phyloP scores from a whole-genome alignment of 1,140 invertebrate genomes.

The Rhagoletis pomonella region DNA sequence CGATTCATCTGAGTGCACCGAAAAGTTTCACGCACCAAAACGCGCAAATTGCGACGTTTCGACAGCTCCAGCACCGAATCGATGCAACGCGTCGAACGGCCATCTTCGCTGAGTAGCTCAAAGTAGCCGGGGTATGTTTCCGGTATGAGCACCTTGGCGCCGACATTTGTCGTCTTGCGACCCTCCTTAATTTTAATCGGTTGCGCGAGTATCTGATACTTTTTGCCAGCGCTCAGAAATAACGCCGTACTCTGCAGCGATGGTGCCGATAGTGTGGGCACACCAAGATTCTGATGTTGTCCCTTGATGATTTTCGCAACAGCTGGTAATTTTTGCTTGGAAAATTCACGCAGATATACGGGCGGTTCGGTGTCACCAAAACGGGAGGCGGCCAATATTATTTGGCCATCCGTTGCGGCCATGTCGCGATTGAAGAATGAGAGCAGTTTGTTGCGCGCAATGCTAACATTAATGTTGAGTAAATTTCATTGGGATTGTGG shows the following conservation, averaged over 20 bases:
- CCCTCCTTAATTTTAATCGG: constrained; percentile 94
- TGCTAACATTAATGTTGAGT: constrained; percentile 73
- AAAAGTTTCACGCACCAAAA: constrained; percentile 87
- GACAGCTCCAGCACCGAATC: constrained; percentile 90
- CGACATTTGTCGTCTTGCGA: constrained; percentile 80
- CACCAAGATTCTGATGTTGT: constrained; percentile 91
- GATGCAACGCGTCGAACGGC: constrained; percentile 90
- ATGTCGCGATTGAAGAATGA: constrained; percentile 76
- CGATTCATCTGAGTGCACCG: constrained; percentile 78
- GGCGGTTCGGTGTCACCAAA: constrained; percentile 83
- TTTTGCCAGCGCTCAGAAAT: constrained; percentile 87
- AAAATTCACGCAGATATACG: constrained; percentile 76
- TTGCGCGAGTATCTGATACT: constrained; percentile 90
- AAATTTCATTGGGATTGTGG: constrained; percentile 70
- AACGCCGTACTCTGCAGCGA: constrained; percentile 89
- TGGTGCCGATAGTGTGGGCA: constrained; percentile 88
- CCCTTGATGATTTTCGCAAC: constrained; percentile 94
- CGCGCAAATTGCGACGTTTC: constrained; percentile 78
- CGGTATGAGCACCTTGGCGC: constrained; percentile 90
- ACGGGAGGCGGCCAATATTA: constrained; percentile 86
- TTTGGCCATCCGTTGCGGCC: constrained; percentile 90
- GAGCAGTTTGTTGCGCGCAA: constrained; percentile 73
- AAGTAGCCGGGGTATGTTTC: constrained; percentile 94
- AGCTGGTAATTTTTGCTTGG: constrained; percentile 86
- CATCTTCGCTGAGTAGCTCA: constrained; percentile 94